phyloP scores from a whole-genome alignment of 1,140 invertebrate genomes.

The Galendromus occidentalis region DNA sequence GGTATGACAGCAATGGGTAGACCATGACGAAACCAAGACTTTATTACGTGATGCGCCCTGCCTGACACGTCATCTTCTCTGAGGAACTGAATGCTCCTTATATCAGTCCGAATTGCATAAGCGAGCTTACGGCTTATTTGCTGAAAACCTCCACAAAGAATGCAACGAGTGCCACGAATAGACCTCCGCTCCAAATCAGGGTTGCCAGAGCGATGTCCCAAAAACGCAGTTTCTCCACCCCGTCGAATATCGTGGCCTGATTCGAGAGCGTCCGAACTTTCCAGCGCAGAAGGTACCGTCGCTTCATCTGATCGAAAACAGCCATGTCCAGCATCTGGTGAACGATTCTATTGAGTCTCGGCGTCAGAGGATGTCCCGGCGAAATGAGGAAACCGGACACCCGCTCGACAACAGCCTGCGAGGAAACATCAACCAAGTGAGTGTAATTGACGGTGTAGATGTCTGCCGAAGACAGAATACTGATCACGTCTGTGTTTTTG shows the following conservation, averaged over 20 bases:
- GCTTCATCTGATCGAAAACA: neutral
- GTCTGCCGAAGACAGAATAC: neutral
- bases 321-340: conserved; percentile 6
- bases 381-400: conserved; percentile 1
- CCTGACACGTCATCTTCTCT: too few species aligned
- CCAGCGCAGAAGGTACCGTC: neutral
- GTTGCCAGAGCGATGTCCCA: neutral
- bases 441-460: conserved; percentile 4
- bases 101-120: too few species aligned
- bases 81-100: too few species aligned
- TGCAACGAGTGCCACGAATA: neutral
- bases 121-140: too few species aligned
- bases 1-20: too few species aligned
- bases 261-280: neutral
- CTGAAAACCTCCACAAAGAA: neutral
- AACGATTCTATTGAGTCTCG: neutral
- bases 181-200: neutral
- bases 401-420: conserved; percentile 2
- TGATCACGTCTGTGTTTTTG: neutral
- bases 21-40: too few species aligned
- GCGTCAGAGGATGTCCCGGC: neutral
- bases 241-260: neutral
- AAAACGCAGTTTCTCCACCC: neutral
- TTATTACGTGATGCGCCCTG: too few species aligned
- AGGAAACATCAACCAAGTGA: neutral